Evolutionary conservation across 2,888 invertebrate genomes (phyloP).

Genomic region (Thera obeliscata): DNA sequence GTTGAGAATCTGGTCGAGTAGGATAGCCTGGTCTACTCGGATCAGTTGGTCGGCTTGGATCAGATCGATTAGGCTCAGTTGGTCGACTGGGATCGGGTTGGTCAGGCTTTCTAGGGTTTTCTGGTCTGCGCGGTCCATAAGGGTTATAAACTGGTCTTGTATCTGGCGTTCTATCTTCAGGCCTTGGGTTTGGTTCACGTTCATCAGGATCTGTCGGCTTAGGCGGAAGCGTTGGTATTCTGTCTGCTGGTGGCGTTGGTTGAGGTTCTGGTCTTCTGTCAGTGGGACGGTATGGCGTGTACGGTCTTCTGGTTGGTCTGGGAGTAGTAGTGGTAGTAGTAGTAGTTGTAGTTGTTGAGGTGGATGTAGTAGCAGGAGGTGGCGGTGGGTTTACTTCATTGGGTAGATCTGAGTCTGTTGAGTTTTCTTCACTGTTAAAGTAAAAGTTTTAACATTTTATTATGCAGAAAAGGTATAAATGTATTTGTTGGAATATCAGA

Average conservation of each 20-base stretch:
- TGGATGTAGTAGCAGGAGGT: slow-evolving; percentile 34
- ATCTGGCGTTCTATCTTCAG: slow-evolving; percentile 5
- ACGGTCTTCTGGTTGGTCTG: slow-evolving; percentile 41
- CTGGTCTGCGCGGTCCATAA: slow-evolving; percentile 5
- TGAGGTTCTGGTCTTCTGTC: slow-evolving; percentile 18
- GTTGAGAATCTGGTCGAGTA: background rate
- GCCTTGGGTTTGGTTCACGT: background rate
- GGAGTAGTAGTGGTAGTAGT: slow-evolving; percentile 35
- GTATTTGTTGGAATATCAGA: no score
- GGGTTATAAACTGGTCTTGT: slow-evolving; percentile 19
- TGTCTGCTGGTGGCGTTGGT: slow-evolving; percentile 18
- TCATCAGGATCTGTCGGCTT: slow-evolving; percentile 11
- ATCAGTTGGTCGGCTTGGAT: background rate
- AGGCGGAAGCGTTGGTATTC: slow-evolving; percentile 15
- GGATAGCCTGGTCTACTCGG: background rate
- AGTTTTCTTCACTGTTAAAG: slow-evolving; percentile 57
- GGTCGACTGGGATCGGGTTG: slow-evolving; percentile 13
- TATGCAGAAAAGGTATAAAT: no score
- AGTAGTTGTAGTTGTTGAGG: slow-evolving; percentile 23
- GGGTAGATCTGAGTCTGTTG: slow-evolving; percentile 39
- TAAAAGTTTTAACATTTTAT: background rate
- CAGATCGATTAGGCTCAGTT: slow-evolving; percentile 7
- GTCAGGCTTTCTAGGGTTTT: background rate
- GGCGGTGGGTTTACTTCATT: slow-evolving; percentile 22
- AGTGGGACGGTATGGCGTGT: slow-evolving; percentile 37